These are phyloP conservation scores for Philopotamus ludificatus DNA, from an alignment of 1,140 invertebrate genomes.

Conservation along the genomic window DNA sequence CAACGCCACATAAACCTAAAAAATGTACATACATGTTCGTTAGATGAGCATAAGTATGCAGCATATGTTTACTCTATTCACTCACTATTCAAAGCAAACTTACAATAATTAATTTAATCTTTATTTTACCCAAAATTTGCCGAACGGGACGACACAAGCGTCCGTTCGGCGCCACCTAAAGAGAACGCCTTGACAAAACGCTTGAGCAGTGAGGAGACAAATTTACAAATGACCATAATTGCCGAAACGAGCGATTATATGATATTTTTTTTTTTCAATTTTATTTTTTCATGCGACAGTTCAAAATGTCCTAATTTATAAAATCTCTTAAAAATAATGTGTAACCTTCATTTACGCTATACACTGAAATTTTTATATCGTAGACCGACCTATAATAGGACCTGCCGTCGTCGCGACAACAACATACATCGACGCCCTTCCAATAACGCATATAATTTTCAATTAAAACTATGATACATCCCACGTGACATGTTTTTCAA, in stretches of 20 bases:
- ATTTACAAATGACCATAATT: too few relatives aligned
- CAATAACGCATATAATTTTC: too few relatives aligned
- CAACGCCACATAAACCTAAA: conserved; percentile 39
- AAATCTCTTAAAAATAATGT: not conserved
- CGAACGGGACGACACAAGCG: conserved; percentile 9
- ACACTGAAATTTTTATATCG: not conserved
- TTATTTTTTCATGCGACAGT: not conserved
- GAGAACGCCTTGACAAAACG: conserved; percentile 1
- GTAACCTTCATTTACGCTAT: not conserved
- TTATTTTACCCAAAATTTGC: conserved; percentile 9
- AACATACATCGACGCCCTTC: too few relatives aligned
- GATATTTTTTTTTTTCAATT: too few relatives aligned
- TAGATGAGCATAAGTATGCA: conserved; percentile 38
- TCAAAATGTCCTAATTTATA: not conserved
- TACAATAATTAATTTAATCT: conserved; percentile 15
- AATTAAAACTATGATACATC: too few relatives aligned
- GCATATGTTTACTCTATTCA: conserved; percentile 26
- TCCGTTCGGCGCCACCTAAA: not conserved
- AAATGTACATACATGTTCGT: conserved; percentile 32
- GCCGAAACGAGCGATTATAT: too few relatives aligned
- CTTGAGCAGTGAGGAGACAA: not conserved
- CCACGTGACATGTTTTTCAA: too few relatives aligned
- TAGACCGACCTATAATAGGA: too few relatives aligned
- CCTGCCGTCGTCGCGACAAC: too few relatives aligned
- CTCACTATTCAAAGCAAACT: conserved; percentile 31